Conservation (phyloP, 2,113 vertebrate species). For the Kryptolebias marmoratus region DNA sequence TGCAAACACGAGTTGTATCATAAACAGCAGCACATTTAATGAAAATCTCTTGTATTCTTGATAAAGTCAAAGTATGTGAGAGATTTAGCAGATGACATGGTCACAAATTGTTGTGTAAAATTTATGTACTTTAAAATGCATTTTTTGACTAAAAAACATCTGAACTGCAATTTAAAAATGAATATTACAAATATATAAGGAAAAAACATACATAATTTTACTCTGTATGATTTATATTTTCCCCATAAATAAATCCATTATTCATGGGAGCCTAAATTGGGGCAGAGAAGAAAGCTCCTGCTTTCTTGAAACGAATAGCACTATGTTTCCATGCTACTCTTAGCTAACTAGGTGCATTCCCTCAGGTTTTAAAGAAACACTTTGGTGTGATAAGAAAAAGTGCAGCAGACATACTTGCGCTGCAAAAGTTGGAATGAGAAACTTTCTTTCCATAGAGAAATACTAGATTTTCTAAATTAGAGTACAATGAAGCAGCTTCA, state of each 20-base stretch:
- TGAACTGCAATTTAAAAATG: neutral
- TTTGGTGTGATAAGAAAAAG: conserved; percentile 56
- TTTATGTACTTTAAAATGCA: no score
- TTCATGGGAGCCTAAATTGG: conserved; percentile 68
- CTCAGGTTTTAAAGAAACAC: conserved; percentile 56
- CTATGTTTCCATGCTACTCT: conserved; percentile 57
- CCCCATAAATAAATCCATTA: conserved; percentile 57
- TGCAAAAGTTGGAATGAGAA: conserved; percentile 59
- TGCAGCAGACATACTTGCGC: conserved; percentile 32
- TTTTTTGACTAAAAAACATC: neutral
- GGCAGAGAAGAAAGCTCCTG: conserved; percentile 45
- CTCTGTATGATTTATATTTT: conserved; percentile 21
- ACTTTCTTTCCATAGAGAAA: conserved; percentile 62
- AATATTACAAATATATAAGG: neutral
- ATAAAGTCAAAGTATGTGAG: neutral
- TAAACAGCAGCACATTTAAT: conserved; percentile 2
- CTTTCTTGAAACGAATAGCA: conserved; percentile 57
- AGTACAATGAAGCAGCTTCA: conserved; percentile 36
- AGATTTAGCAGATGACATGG: neutral
- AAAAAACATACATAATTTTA: conserved; percentile 4
- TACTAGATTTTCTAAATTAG: conserved; percentile 63
- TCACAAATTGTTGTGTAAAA: no score
- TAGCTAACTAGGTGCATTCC: conserved; percentile 70
- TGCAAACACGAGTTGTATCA: conserved; percentile 3
- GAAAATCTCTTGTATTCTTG: neutral